These are phyloP conservation scores for Griposia aprilina DNA, from an alignment of 2,888 invertebrate genomes.

Conservation along the genomic window DNA sequence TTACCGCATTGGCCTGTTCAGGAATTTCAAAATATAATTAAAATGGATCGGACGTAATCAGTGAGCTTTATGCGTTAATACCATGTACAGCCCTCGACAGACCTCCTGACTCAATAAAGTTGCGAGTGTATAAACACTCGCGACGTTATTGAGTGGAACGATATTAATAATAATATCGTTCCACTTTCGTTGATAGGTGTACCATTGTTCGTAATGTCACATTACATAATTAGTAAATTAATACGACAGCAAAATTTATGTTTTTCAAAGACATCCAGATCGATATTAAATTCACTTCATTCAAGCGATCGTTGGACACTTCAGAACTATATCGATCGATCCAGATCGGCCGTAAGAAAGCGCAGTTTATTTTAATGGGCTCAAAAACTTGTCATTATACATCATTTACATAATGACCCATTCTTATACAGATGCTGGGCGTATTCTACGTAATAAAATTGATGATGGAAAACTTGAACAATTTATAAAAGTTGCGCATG, in stretches of 20 bases:
- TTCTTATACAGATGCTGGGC: conserved; percentile 75
- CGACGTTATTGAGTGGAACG: no score
- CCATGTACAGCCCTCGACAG: conserved; percentile 27
- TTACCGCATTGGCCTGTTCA: background rate
- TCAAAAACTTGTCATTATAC: conserved; percentile 74
- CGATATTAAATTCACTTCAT: conserved; percentile 40
- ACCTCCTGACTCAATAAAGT: conserved; percentile 49
- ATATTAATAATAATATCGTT: conserved; percentile 63
- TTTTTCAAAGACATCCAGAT: conserved; percentile 25
- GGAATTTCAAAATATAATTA: conserved; percentile 26
- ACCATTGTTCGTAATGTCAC: conserved; percentile 68
- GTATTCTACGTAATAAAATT: conserved; percentile 71
- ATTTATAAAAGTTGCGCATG: conserved; percentile 69
- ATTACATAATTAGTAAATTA: conserved; percentile 53
- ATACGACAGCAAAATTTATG: conserved; percentile 39
- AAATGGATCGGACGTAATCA: conserved; percentile 43
- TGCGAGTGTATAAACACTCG: conserved; percentile 45
- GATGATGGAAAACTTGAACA: conserved; percentile 68
- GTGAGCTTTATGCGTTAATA: conserved; percentile 36
- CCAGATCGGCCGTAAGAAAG: conserved; percentile 45
- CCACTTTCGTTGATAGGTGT: conserved; percentile 72
- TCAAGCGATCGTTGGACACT: conserved; percentile 45
- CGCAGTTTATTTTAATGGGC: conserved; percentile 62
- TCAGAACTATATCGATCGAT: conserved; percentile 57
- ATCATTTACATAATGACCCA: conserved; percentile 80